Evolutionary conservation across 1,140 invertebrate genomes (phyloP).

Genomic region (Cardiocondyla obscurior): DNA sequence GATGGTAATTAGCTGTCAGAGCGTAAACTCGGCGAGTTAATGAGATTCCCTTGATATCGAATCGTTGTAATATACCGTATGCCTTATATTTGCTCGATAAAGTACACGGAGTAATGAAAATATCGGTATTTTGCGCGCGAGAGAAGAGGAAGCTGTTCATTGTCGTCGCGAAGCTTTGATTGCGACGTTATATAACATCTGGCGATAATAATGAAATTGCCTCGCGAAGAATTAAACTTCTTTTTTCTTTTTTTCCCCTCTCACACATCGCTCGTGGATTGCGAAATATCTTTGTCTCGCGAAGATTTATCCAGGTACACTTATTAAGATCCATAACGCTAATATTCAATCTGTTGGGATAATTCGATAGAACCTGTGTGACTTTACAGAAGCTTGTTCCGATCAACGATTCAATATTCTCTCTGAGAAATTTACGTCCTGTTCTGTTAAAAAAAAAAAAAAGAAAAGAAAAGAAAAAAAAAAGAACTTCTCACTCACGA

Average conservation of each 20-base stretch:
- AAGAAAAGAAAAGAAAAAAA: no score
- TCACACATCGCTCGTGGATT: neutral
- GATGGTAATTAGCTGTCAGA: constrained; percentile 42
- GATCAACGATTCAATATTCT: neutral
- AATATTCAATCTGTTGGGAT: neutral
- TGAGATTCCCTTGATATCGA: constrained; percentile 44
- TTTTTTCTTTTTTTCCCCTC: neutral
- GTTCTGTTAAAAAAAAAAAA: neutral
- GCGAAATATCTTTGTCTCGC: neutral
- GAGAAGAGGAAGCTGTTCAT: neutral
- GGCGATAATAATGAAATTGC: neutral
- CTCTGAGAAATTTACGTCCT: neutral
- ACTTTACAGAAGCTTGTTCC: neutral
- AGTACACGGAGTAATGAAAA: constrained; percentile 2
- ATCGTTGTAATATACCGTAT: neutral
- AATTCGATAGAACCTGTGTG: neutral
- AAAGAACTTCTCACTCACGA: no score
- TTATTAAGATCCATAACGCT: no score
- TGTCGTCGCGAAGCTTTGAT: neutral
- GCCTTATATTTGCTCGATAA: neutral
- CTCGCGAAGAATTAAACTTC: neutral
- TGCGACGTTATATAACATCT: neutral
- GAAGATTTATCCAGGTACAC: neutral
- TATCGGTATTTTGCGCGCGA: neutral
- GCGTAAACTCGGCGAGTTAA: constrained; percentile 32